Base-by-base conservation (phyloP, 2,797 vertebrate genomes). In the Epinephelus awoara region DNA sequence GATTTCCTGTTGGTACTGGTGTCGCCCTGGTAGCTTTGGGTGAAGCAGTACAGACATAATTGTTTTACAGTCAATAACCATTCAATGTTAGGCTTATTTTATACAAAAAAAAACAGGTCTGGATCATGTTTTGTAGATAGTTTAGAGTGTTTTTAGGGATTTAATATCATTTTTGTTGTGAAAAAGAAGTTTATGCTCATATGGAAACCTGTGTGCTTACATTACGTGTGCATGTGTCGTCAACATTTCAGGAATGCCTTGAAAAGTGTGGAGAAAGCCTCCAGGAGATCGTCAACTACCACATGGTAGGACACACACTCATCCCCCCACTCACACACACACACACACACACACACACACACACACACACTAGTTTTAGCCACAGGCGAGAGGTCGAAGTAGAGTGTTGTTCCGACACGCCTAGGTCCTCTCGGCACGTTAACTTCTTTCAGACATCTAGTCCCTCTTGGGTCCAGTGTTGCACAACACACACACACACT, bases 201-300 rank as follows among this genome's bases (percentile, higher is more conserved):
- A n/a, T 69, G 23, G 25, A 56, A 58, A 59, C 17, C 5, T 17
- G 3, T 59, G 14, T 51, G n/a, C 23, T 78, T 38, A 79, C 23
- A 59, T n/a, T 38, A 9, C 29, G 3, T 29, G 44, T 66, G 19
- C 73, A 23, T 64, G 29, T 82, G 52, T 75, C 15, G 14, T 85
- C 17, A 62, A 67, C 67, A 21, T 85, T 77, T 52, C 90, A 99
- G 98, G 98, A 98, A 91, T 99, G 97, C 85, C 95, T 99, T 77
- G 97, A 98, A 89, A 97, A 99, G 90, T 99, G 97, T 70, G 97
- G 97, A 29, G 98, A 98, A 91, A 97, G 97, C 80, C 96, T 99
- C 52, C 98, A 99, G 94, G 98, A 99, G 92, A 98, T 98, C 78
- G 97, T 98, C 88, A 99, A 98, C 95, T 99, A 98, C 74, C 97